Conservation (phyloP, 2,797 vertebrate species). For the Acanthopagrus latus region DNA sequence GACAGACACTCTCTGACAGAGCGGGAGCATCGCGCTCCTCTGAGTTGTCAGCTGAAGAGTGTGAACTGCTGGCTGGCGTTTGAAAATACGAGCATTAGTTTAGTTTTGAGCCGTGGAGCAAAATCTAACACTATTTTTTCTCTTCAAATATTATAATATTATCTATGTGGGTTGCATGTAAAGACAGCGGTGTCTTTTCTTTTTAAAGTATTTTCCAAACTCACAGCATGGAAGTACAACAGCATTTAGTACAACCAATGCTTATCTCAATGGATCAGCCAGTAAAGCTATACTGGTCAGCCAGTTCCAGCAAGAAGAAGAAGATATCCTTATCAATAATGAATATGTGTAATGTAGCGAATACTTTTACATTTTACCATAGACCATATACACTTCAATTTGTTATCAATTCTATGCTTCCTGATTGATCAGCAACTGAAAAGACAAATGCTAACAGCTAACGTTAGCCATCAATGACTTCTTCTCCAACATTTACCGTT, state of each 20-base stretch:
- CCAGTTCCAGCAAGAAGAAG: not conserved
- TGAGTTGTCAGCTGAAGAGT: conserved; percentile 19
- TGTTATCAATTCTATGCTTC: too few species aligned
- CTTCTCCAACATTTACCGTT: too few species aligned
- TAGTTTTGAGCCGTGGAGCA: conserved; percentile 16
- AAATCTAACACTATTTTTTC: conserved; percentile 22
- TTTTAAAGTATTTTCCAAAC: not conserved
- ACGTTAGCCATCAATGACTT: too few species aligned
- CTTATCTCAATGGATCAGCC: not conserved
- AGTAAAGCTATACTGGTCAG: not conserved
- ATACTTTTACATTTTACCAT: not conserved
- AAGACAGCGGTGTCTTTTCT: not conserved
- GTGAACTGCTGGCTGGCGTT: not conserved
- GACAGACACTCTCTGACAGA: conserved; percentile 26
- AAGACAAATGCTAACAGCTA: too few species aligned
- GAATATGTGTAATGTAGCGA: not conserved
- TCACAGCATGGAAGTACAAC: not conserved
- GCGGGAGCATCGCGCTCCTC: not conserved
- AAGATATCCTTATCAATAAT: not conserved
- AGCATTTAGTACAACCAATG: not conserved
- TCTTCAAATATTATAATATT: not conserved
- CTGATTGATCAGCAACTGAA: too few species aligned
- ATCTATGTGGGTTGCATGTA: conserved; percentile 1
- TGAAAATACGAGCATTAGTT: conserved; percentile 12
- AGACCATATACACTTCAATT: too few species aligned